Percentiles rank a stretch among this genome's conserved stretches.
These are phyloP conservation scores for Cephus pygmeus DNA, from an alignment of 2,888 invertebrate genomes.

Conservation along the genomic window DNA sequence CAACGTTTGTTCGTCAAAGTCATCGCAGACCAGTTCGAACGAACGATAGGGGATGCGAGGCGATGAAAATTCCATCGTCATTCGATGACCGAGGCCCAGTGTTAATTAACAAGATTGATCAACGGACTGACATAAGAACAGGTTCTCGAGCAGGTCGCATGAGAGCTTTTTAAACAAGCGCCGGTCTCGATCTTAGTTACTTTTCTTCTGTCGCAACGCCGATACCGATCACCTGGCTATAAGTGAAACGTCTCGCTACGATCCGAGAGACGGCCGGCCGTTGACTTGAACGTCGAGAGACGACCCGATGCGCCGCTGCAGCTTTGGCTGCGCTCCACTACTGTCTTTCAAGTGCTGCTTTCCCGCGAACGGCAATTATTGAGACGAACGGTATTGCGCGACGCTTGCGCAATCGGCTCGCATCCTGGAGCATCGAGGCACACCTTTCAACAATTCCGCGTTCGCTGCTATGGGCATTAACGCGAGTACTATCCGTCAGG, in stretches of 20 bases:
- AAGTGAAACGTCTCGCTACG: neutral
- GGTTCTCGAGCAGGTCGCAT: conserved; percentile 38
- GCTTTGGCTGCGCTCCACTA: neutral
- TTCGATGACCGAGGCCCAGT: conserved; percentile 44
- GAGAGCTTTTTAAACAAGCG: conserved; percentile 23
- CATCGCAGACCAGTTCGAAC: neutral
- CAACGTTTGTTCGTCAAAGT: neutral
- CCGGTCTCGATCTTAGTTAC: conserved; percentile 14
- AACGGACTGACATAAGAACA: conserved; percentile 50
- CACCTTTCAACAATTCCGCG: neutral
- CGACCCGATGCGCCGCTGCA: neutral
- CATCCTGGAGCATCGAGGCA: neutral
- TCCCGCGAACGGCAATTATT: neutral
- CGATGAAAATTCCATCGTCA: conserved; percentile 43
- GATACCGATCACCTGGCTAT: conserved; percentile 3
- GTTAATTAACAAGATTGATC: conserved; percentile 62
- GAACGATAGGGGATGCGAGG: conserved; percentile 45
- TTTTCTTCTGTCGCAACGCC: conserved; percentile 24
- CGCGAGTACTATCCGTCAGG: neutral
- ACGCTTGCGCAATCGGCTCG: neutral
- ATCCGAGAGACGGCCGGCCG: neutral
- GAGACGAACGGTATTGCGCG: neutral
- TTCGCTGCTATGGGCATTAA: neutral
- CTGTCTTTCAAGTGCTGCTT: neutral
- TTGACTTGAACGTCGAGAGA: neutral